A percentile compares a stretch with the other conserved stretches of the same genome.
Conservation (phyloP, 2,888 invertebrate species). For the Drosophila nr. fundita region DNA sequence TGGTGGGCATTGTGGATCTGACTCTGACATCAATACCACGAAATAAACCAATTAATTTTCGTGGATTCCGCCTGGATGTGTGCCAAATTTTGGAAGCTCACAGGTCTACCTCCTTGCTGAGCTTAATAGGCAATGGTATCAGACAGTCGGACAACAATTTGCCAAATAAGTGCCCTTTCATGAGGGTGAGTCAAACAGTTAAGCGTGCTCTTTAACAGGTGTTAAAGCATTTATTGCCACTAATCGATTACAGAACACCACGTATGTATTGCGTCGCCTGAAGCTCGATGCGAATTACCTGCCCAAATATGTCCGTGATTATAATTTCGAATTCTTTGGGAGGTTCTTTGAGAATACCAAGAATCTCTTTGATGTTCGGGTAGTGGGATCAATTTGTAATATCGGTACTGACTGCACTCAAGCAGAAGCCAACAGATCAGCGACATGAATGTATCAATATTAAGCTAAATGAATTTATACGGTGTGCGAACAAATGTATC, state of each 20-base stretch:
- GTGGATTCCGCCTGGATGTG: neutral
- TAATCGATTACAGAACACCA: constrained; percentile 43
- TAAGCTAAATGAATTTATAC: neutral
- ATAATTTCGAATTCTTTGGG: constrained; percentile 37
- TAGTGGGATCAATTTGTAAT: constrained; percentile 28
- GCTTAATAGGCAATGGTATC: neutral
- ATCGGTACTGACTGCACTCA: constrained; percentile 19
- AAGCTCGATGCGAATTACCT: constrained; percentile 22
- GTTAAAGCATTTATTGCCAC: neutral
- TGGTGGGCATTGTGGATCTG: neutral
- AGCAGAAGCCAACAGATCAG: neutral
- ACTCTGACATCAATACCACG: neutral
- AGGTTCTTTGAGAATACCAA: constrained; percentile 27
- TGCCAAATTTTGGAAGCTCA: neutral
- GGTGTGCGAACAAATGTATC: constrained; percentile 16
- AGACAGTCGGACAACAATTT: constrained; percentile 26
- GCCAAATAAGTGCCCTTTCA: constrained; percentile 48
- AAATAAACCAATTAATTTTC: neutral
- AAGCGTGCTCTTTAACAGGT: neutral
- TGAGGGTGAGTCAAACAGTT: constrained; percentile 23
- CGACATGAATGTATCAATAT: constrained; percentile 23
- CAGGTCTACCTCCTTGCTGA: neutral
- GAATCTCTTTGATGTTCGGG: constrained; percentile 5
- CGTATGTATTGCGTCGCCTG: constrained; percentile 16
- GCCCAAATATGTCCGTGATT: constrained; percentile 38